phyloP scores from a whole-genome alignment of 2,113 vertebrate genomes.

The Pelusios castaneus region DNA sequence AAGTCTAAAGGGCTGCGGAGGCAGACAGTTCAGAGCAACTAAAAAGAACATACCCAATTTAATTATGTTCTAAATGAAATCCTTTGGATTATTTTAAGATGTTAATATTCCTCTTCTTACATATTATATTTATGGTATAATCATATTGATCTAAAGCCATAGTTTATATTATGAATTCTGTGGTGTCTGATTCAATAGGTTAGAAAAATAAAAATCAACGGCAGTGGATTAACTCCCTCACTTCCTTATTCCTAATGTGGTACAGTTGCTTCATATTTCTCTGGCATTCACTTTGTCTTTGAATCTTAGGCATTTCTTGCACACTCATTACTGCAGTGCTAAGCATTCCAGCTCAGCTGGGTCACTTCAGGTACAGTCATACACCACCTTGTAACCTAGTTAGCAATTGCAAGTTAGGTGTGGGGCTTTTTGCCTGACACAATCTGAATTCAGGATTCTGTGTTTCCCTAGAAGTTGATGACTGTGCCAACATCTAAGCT shows the following conservation, averaged over 20 bases:
- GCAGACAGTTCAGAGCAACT: conserved; percentile 3
- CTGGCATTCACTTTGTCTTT: not conserved
- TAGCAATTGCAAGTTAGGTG: not conserved
- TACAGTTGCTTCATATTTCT: not conserved
- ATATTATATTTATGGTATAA: not conserved
- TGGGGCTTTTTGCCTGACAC: not conserved
- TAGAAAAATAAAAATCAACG: not conserved
- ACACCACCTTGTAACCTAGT: not conserved
- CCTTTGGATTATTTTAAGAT: not conserved
- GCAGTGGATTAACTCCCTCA: not conserved
- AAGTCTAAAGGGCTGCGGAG: not conserved
- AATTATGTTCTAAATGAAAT: conserved; percentile 23
- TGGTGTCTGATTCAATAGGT: not conserved
- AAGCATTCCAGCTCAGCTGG: not conserved
- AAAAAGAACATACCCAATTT: not conserved
- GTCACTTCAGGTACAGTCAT: not conserved
- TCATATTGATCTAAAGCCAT: not conserved
- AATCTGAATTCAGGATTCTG: not conserved
- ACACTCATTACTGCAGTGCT: not conserved
- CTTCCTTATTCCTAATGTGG: not conserved
- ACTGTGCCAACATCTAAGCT: not conserved
- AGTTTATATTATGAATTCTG: conserved; percentile 7
- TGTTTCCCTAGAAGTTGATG: not conserved
- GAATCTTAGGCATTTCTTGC: not conserved
- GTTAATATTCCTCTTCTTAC: not conserved